Evolutionary conservation across 2,797 vertebrate genomes (phyloP).

Genomic region (Sphenodon punctatus): DNA sequence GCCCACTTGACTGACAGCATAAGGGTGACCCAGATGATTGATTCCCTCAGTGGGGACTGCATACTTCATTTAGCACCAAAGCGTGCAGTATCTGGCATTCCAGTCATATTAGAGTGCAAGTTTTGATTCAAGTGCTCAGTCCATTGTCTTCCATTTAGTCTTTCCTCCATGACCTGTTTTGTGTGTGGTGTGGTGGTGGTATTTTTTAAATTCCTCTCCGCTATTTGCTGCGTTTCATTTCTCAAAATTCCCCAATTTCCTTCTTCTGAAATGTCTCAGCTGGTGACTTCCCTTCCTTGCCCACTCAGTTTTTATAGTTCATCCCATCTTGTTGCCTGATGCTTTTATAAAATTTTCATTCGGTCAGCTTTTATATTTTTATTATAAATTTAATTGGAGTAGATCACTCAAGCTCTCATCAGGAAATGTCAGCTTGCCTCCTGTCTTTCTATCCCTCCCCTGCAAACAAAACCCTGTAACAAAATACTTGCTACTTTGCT

Average conservation of each 20-base stretch:
- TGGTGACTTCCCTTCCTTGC: neutral
- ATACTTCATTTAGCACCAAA: neutral
- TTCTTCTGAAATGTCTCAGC: neutral
- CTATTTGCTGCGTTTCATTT: too few relatives aligned
- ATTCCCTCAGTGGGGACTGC: neutral
- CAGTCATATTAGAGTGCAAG: accelerated
- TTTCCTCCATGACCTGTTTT: neutral
- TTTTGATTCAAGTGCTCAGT: neutral
- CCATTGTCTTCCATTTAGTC: accelerated
- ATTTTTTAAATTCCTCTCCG: neutral
- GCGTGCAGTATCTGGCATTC: neutral
- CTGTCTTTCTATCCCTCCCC: neutral
- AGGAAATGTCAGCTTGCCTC: neutral
- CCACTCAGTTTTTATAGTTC: neutral
- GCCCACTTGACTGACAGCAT: neutral
- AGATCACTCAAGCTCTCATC: neutral
- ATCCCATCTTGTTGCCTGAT: neutral
- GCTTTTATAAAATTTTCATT: neutral
- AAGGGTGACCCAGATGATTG: neutral
- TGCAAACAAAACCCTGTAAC: neutral
- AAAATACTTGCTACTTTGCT: neutral
- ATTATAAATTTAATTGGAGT: neutral
- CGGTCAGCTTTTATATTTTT: neutral
- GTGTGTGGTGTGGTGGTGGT: too few relatives aligned
- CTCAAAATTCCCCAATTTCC: too few relatives aligned